Conservation (phyloP, 1,140 invertebrate species). For the Drosophila funebris region DNA sequence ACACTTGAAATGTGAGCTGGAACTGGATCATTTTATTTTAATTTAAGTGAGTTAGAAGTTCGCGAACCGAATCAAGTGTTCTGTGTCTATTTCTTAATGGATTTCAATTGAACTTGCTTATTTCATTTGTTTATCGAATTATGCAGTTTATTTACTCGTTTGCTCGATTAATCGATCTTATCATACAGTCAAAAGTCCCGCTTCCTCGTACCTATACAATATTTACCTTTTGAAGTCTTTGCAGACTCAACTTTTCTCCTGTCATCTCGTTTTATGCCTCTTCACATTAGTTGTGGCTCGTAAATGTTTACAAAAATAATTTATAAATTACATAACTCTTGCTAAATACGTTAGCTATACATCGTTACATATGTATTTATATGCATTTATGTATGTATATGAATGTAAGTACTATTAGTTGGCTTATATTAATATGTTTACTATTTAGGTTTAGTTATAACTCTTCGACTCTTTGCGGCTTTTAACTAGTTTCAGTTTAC, state of each 20-base stretch:
- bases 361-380: constrained; percentile 44
- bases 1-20: too few relatives aligned
- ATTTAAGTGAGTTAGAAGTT: neutral
- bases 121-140: neutral
- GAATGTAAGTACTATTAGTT: constrained; percentile 24
- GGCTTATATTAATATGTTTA: constrained; percentile 1
- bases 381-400: constrained; percentile 20
- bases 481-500: constrained; percentile 6
- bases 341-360: constrained; percentile 42
- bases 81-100: neutral
- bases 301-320: constrained; percentile 80
- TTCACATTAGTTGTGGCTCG: constrained; percentile 45
- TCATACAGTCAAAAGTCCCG: neutral
- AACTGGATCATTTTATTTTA: neutral
- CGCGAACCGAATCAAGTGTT: neutral
- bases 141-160: neutral
- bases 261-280: constrained; percentile 1
- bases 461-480: constrained; percentile 7
- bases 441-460: constrained; percentile 8
- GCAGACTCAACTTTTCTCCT: constrained; percentile 1
- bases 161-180: neutral
- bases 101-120: neutral
- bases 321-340: constrained; percentile 77
- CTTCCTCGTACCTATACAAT: constrained; percentile 4
- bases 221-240: constrained; percentile 6